Percentiles rank a stretch among this genome's conserved stretches.
These are phyloP conservation scores for Lepidochitona cinerea DNA, from an alignment of 2,888 invertebrate species.

Conservation along the genomic window DNA sequence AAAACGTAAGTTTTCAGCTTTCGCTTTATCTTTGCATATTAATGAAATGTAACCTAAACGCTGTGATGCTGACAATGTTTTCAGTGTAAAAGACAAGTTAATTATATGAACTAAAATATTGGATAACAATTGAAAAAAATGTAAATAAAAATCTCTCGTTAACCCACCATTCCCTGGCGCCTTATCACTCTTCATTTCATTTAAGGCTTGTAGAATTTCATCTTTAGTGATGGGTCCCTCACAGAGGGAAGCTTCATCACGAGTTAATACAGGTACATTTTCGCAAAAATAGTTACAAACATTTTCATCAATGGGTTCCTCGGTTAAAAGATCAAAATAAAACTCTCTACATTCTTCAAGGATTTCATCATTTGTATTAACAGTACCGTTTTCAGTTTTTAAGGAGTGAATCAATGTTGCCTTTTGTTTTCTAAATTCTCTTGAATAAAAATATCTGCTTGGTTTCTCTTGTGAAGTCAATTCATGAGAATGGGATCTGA, in stretches of 20 bases:
- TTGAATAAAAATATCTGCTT: too few species aligned
- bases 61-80: not conserved
- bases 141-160: slow-evolving; percentile 3
- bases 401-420: too few species aligned
- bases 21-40: not conserved
- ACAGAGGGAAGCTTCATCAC: not conserved
- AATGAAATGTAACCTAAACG: not conserved
- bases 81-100: not conserved
- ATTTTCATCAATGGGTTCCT: not conserved
- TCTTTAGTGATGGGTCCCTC: not conserved
- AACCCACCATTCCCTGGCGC: slow-evolving; percentile 4
- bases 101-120: not conserved
- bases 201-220: not conserved
- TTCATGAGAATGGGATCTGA: too few species aligned
- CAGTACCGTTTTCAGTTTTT: too few species aligned
- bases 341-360: too few species aligned
- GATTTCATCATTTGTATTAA: too few species aligned
- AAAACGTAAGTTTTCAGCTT: not conserved
- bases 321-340: not conserved
- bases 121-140: slow-evolving; percentile 7
- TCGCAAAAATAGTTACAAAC: not conserved
- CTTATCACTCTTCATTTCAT: slow-evolving; percentile 1
- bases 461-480: too few species aligned
- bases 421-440: too few species aligned
- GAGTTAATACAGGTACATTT: not conserved